Conservation (phyloP, 1,140 invertebrate genomes). For the Diabrotica virgifera region DNA sequence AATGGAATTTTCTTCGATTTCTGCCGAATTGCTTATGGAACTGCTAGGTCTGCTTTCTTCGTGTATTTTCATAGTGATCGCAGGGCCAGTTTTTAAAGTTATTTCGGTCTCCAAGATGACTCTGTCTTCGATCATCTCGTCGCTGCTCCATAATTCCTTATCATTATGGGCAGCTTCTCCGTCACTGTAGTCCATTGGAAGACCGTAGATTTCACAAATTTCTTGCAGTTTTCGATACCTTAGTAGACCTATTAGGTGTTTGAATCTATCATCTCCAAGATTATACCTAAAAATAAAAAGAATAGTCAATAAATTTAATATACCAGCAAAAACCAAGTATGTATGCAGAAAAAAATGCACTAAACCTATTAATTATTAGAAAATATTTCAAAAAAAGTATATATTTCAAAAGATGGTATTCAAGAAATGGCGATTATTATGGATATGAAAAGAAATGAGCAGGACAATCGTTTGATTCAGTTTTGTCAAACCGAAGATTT, state of each 20-base stretch:
- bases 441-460: too few species aligned
- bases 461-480: too few species aligned
- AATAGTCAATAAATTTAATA: too few species aligned
- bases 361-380: too few species aligned
- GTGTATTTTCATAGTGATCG: constrained; percentile 76
- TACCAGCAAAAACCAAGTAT: too few species aligned
- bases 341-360: too few species aligned
- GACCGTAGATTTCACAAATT: constrained; percentile 25
- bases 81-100: constrained; percentile 70
- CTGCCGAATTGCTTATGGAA: background rate
- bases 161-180: constrained; percentile 3
- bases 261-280: constrained; percentile 17
- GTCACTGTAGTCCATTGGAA: constrained; percentile 20
- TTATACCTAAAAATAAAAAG: constrained; percentile 6
- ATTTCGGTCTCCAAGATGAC: constrained; percentile 78
- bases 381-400: too few species aligned
- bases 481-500: too few species aligned
- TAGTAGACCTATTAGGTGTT: constrained; percentile 4
- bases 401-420: too few species aligned
- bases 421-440: too few species aligned
- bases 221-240: constrained; percentile 11
- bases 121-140: constrained; percentile 49
- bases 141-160: constrained; percentile 8
- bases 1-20: constrained; percentile 4
- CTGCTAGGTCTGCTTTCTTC: constrained; percentile 58